These are phyloP conservation scores for Alligator sinensis DNA, from an alignment of 2,113 vertebrate genomes.

Conservation along the genomic window DNA sequence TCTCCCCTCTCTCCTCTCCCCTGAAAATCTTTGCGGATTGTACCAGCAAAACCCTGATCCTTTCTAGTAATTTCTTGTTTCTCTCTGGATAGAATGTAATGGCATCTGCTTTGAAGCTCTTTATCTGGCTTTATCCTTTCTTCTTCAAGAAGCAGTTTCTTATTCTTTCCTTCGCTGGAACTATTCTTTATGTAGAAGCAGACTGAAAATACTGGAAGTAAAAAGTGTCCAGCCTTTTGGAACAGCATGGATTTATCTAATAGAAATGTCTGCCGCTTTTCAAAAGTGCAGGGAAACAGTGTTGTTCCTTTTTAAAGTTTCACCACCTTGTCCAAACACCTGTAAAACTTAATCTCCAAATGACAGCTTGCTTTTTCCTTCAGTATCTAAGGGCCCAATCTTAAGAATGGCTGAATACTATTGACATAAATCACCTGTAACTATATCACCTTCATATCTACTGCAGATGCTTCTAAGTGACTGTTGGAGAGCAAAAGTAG, in stretches of 20 bases:
- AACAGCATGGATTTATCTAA: conserved; percentile 30
- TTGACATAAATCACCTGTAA: neutral
- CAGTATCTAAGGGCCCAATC: neutral
- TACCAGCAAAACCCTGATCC: conserved; percentile 57
- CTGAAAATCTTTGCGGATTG: conserved; percentile 32
- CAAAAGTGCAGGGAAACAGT: neutral
- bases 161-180: conserved; percentile 37
- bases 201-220: conserved; percentile 44
- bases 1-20: neutral
- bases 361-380: neutral
- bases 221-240: conserved; percentile 28
- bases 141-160: conserved; percentile 65
- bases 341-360: rapidly evolving
- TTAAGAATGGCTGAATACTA: rapidly evolving
- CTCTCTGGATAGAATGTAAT: conserved; percentile 41
- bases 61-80: conserved; percentile 51
- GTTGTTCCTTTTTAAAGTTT: neutral
- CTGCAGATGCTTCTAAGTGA: neutral
- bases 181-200: conserved; percentile 33
- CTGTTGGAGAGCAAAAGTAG: neutral
- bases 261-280: neutral
- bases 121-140: conserved; percentile 61
- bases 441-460: neutral
- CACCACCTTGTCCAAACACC: neutral
- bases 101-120: conserved; percentile 68